phyloP scores from a whole-genome alignment of 2,797 vertebrate species.

The Syngnathus rostellatus region DNA sequence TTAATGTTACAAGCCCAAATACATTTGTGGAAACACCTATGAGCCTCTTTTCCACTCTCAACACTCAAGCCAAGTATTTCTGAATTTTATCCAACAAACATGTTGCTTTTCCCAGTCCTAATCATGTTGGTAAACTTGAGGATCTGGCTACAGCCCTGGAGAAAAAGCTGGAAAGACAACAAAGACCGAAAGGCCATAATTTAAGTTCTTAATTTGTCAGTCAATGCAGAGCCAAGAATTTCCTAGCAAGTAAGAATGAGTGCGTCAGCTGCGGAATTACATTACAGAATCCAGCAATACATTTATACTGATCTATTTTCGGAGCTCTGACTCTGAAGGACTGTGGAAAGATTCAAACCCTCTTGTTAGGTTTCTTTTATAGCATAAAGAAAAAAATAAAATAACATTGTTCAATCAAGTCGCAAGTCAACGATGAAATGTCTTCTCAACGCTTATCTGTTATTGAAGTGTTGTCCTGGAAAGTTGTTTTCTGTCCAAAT shows the following conservation, averaged over 20 bases:
- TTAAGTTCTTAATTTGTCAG: neutral
- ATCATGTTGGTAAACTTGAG: conserved; percentile 6
- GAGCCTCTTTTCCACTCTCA: neutral
- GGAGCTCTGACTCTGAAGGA: neutral
- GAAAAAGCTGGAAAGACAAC: conserved; percentile 5
- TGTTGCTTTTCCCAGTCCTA: conserved; percentile 5
- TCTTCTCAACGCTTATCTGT: neutral
- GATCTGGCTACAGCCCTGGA: neutral
- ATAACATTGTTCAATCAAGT: neutral
- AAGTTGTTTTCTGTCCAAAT: neutral
- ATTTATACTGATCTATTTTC: neutral
- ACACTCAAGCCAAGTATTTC: neutral
- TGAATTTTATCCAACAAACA: conserved; percentile 1
- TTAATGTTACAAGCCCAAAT: conserved; percentile 2
- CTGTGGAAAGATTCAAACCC: neutral
- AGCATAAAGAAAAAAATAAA: neutral
- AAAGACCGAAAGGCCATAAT: conserved; percentile 2
- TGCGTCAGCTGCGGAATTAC: neutral
- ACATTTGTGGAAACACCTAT: neutral
- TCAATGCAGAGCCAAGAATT: neutral
- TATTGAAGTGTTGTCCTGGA: neutral
- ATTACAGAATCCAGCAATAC: neutral
- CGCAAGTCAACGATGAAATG: neutral
- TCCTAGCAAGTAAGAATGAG: neutral
- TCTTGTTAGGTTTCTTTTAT: neutral